Evolutionary conservation across 2,888 invertebrate species (phyloP), one percentile per base, ranked within the genome.

Genomic region (Folsomia manolachei): DNA sequence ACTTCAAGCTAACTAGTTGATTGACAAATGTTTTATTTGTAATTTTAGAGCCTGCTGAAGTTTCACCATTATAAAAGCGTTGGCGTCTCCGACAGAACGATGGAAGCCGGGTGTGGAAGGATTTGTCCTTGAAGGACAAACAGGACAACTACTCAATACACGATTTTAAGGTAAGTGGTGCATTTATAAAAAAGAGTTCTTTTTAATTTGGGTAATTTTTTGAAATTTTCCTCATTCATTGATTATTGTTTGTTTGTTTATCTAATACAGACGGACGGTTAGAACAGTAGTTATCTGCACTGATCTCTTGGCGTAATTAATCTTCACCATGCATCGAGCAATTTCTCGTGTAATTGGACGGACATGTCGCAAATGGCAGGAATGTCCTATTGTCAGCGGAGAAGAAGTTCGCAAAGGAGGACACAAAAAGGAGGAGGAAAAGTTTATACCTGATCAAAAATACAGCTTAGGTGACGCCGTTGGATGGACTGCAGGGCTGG

Each of bases 401-500:
- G 78, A 79, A 56, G 79, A 78, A 63, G 73, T 75, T 18, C 70
- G 75, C 9, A 64, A 64, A 27, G 27, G 27, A 7, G 64, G 27
- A 27, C 27, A 25, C 19, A 77, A 75, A 14, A 71, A 74, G 23
- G 71, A 77, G 14, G 71, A 77, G 14, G 71, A 73, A 21, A 71
- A 75, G 11, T 60, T 60, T 2, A 71, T 74, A 27, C 66, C 73
- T 24, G 73, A 72, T 1, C 78, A 74, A 7, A 75, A 78, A 53
- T 73, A 78, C 65, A 71, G 69, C n/a, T 71, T 72, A 24, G 63
- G 69, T 52, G 80, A 80, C 56, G 78, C 78, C 11, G 61, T 77
- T 39, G 73, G 75, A 11, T 80, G 78, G 78, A 75, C 78, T 39
- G 71, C 75, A n/a, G 78, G 78, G 18, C 26, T 79, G 1, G 71